A percentile compares a stretch with the other conserved stretches of the same genome.
These are phyloP conservation scores for Rhipidura dahli DNA, from an alignment of 2,113 vertebrate genomes.

Conservation along the genomic window DNA sequence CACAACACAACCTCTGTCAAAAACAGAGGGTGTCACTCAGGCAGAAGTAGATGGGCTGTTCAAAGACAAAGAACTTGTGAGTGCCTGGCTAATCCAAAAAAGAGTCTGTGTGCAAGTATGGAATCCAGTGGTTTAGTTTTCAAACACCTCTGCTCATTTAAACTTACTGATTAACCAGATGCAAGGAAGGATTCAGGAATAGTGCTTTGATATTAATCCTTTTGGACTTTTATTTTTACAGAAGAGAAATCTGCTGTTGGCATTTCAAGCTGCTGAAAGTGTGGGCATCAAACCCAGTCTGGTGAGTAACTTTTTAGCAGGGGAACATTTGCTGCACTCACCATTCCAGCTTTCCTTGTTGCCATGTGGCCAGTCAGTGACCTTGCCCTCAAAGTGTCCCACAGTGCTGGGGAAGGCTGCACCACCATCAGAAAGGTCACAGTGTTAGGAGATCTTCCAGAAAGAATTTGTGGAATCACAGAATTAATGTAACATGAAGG, in stretches of 20 bases:
- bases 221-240: constrained; percentile 58
- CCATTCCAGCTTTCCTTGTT: background rate
- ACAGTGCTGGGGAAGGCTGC: background rate
- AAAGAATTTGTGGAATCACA: background rate
- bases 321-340: background rate
- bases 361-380: background rate
- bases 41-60: background rate
- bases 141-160: background rate
- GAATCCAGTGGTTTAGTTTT: background rate
- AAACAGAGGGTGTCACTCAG: background rate
- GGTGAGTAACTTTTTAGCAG: constrained; percentile 77
- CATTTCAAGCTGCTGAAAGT: constrained; percentile 95
- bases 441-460: background rate
- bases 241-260: constrained; percentile 92
- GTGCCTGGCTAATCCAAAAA: background rate
- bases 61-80: background rate
- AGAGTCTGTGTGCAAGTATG: background rate
- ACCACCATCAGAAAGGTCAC: background rate
- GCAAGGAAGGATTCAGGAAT: background rate
- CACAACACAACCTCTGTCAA: background rate
- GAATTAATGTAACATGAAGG: background rate
- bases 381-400: background rate
- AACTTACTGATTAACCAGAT: background rate
- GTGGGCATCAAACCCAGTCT: constrained; percentile 94
- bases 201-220: background rate